Evolutionary conservation across 2,888 invertebrate genomes (phyloP), one percentile per base, ranked within the genome.

Genomic region (Pseudococcus longispinus): DNA sequence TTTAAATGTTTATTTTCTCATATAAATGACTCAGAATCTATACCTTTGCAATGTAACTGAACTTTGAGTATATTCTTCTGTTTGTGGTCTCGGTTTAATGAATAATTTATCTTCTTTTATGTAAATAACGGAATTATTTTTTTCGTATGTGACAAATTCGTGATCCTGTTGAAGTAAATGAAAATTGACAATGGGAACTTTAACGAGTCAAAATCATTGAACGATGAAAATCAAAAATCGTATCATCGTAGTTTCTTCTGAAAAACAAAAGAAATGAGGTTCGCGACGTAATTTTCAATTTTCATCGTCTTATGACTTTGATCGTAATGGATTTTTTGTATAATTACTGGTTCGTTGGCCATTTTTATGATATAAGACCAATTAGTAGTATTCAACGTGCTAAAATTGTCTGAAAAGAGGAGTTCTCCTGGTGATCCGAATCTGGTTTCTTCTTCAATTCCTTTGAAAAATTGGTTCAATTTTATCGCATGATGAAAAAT

Each of bases 61-160:
- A 29, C 74, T 65, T 9, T 87, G 26, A 29, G 70, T 26, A 51
- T 26, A 87, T 9, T 77, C 83, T 23, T 88, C 88, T 3, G 87
- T 23, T 29, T 85, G 44, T 60, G 87, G 18, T 77, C 82, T 77
- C 15, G 88, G 88, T 51, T 84, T 88, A 18, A 88, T 87, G 26
- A 85, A 6, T 77, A 88, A 26, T 42, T 87, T 85, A 23, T 87
- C 87, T 2, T 87, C 83, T 85, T 88, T 83, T 6, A 87, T 26
- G 42, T 42, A 87, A 29, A 55, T 13, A 13, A 87, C 87, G 0
- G 85, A 37, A 26, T 42, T 29, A 26, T 87, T 85, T 15, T 83
- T 74, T 11, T 85, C 82, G 15, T 88, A 88, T 18, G 80, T 23
- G 29, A 88, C 88, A 42, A 88, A 88, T 85, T 88, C 88, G 46